Percentiles rank a stretch among this genome's conserved stretches.
phyloP scores from a whole-genome alignment of 2,888 invertebrate genomes.

The Aphidoletes aphidimyza region DNA sequence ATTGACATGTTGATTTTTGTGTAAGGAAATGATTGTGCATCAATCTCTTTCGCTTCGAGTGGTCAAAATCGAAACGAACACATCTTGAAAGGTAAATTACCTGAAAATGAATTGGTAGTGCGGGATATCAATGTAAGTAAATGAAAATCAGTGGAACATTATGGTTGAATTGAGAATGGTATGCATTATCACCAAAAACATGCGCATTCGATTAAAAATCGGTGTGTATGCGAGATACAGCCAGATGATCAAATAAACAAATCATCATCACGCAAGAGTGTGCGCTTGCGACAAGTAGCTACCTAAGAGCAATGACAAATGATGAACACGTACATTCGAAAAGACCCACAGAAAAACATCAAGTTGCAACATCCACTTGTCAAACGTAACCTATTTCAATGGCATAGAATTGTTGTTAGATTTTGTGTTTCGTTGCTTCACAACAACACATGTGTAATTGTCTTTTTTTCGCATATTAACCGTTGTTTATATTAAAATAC shows the following conservation, averaged over 20 bases:
- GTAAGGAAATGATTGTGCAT: neutral
- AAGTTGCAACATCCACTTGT: neutral
- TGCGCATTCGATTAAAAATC: too few relatives aligned
- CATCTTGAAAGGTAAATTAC: neutral
- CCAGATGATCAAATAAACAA: too few relatives aligned
- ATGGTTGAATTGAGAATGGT: too few relatives aligned
- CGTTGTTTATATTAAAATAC: too few relatives aligned
- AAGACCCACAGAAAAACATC: too few relatives aligned
- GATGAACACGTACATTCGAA: too few relatives aligned
- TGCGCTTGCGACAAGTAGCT: too few relatives aligned
- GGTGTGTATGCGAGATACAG: too few relatives aligned
- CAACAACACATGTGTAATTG: neutral
- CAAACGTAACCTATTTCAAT: slow-evolving; percentile 1
- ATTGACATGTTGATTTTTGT: neutral
- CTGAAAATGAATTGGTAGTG: neutral
- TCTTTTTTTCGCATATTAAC: neutral
- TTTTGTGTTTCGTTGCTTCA: neutral
- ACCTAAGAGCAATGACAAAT: neutral
- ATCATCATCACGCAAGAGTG: too few relatives aligned
- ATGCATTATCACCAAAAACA: neutral
- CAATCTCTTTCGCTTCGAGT: neutral
- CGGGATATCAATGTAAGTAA: too few relatives aligned
- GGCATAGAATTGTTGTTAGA: neutral
- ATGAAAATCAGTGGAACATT: too few relatives aligned
- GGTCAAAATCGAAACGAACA: neutral